These are phyloP conservation scores for Potorous gilbertii DNA, from an alignment of 2,797 vertebrate genomes.

Conservation along the genomic window DNA sequence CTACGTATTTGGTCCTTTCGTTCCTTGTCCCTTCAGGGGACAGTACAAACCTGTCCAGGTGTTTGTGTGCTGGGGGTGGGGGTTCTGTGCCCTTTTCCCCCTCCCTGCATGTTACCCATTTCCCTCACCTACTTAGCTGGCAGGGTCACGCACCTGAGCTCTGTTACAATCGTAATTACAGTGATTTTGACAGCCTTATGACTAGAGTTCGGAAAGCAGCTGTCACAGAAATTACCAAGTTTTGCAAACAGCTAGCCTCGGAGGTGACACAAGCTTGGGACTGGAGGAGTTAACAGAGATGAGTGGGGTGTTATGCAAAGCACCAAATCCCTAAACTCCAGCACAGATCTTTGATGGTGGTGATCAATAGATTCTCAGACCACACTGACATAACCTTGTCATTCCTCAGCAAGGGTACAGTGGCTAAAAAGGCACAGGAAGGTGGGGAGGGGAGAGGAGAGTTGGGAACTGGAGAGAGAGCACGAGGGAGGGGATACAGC, in stretches of 20 bases:
- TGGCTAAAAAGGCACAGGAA: conserved; percentile 81
- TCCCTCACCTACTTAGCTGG: conserved; percentile 39
- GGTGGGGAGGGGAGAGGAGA: conserved; percentile 57
- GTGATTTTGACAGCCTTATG: conserved; percentile 59
- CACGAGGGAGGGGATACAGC: conserved; percentile 58
- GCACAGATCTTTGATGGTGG: conserved; percentile 82
- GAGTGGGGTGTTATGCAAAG: conserved; percentile 82
- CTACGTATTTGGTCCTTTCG: not conserved
- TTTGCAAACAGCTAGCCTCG: conserved; percentile 54
- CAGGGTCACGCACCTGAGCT: conserved; percentile 70
- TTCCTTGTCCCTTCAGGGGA: conserved; percentile 1
- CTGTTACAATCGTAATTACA: conserved; percentile 68
- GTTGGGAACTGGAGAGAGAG: conserved; percentile 52
- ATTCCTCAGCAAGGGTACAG: conserved; percentile 85
- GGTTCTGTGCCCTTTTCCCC: not conserved
- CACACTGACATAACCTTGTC: conserved; percentile 89
- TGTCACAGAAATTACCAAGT: conserved; percentile 62
- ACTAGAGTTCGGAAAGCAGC: conserved; percentile 43
- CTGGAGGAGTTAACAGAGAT: conserved; percentile 77
- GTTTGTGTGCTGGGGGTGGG: not conserved
- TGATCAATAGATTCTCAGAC: conserved; percentile 91
- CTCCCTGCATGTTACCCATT: conserved; percentile 45
- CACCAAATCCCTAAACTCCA: conserved; percentile 82
- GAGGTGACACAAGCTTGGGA: conserved; percentile 14
- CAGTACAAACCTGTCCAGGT: not conserved